Evolutionary conservation across 2,888 invertebrate genomes (phyloP).

Genomic region (Rhodophaea formosa): DNA sequence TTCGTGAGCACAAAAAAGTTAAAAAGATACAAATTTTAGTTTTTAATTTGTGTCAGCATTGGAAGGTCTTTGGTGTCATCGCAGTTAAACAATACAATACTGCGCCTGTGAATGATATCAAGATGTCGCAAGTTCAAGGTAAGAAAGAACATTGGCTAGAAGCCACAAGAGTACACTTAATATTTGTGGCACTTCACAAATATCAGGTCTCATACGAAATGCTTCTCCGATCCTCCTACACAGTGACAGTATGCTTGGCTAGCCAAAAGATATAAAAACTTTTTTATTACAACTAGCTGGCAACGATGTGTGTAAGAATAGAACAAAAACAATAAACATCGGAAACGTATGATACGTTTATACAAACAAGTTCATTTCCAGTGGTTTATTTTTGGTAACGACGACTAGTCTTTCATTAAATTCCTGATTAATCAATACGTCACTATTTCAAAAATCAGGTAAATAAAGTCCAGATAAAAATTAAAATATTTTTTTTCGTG

Average conservation of each 20-base stretch:
- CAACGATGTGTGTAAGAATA: constrained; percentile 20
- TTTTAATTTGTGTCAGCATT: no score
- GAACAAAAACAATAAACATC: constrained; percentile 26
- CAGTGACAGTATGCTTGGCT: neutral
- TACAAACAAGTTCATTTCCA: neutral
- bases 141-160: no score
- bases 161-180: neutral
- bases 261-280: neutral
- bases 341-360: constrained; percentile 20
- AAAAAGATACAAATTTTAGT: no score
- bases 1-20: no score
- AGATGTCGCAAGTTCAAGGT: no score
- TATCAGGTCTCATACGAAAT: neutral
- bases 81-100: no score
- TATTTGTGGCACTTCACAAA: neutral
- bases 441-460: no score
- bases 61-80: no score
- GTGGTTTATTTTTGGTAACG: neutral
- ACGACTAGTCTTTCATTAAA: neutral
- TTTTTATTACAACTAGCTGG: neutral
- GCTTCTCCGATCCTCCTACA: neutral
- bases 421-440: neutral
- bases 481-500: no score
- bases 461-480: no score
- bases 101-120: no score